Conservation (phyloP, 2,888 invertebrate species). For the Eupeodes luniger region DNA sequence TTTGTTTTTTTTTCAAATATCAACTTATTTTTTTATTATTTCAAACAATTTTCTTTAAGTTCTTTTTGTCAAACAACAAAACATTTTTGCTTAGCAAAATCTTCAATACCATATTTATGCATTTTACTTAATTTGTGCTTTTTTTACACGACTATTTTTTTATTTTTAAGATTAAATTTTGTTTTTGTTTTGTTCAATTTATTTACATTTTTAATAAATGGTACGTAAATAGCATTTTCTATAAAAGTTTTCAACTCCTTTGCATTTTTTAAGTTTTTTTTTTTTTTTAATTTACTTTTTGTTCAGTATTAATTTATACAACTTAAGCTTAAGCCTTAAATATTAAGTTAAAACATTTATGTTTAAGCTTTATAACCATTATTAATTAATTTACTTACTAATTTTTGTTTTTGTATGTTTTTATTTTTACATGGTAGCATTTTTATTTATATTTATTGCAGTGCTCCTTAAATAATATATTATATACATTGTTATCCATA, state of each 20-base stretch:
- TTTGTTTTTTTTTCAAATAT: slow-evolving; percentile 36
- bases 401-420: slow-evolving; percentile 14
- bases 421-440: not conserved
- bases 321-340: slow-evolving; percentile 68
- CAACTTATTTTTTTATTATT: slow-evolving; percentile 55
- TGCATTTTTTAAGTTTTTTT: slow-evolving; percentile 45
- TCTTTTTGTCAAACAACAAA: slow-evolving; percentile 11
- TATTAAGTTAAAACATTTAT: slow-evolving; percentile 4
- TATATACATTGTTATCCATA: slow-evolving; percentile 44
- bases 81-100: not conserved
- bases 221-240: slow-evolving; percentile 24
- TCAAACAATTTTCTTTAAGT: slow-evolving; percentile 46
- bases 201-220: not conserved
- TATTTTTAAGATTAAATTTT: not conserved
- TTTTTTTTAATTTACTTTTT: not conserved
- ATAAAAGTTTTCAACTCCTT: slow-evolving; percentile 54
- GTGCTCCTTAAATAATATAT: not conserved
- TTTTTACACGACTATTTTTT: slow-evolving; percentile 21
- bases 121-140: slow-evolving; percentile 34
- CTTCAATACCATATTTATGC: not conserved
- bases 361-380: slow-evolving; percentile 30
- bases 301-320: slow-evolving; percentile 43
- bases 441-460: slow-evolving; percentile 14
- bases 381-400: not conserved
- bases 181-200: not conserved